These are phyloP conservation scores for Drosophila santomea DNA, from an alignment of 1,140 invertebrate genomes.

Conservation along the genomic window DNA sequence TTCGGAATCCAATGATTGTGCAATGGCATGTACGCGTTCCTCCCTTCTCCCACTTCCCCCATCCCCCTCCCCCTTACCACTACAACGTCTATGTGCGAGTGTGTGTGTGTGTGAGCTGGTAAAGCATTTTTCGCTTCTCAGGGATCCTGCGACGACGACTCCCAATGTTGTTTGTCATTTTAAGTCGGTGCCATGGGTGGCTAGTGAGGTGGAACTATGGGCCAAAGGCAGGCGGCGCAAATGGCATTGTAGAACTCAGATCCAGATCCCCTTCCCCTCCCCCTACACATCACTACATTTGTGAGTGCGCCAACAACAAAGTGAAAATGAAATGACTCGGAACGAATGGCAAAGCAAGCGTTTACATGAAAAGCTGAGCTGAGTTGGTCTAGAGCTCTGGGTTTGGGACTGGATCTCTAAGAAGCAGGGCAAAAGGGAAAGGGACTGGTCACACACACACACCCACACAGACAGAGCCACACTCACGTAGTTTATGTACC, in stretches of 20 bases:
- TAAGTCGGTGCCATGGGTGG: conserved; percentile 77
- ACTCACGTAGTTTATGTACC: conserved; percentile 71
- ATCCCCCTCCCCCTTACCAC: background rate
- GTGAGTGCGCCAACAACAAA: conserved; percentile 72
- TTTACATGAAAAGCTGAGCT: conserved; percentile 71
- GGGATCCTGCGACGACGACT: conserved; percentile 37
- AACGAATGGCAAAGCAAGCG: conserved; percentile 82
- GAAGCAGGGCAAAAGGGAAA: background rate
- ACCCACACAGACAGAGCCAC: conserved; percentile 20
- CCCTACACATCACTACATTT: conserved; percentile 6
- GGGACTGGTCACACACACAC: conserved; percentile 36
- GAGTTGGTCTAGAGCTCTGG: conserved; percentile 25
- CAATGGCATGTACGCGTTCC: conserved; percentile 79
- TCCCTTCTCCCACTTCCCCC: background rate
- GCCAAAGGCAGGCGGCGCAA: conserved; percentile 56
- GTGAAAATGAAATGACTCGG: conserved; percentile 83
- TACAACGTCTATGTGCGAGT: background rate
- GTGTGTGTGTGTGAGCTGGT: conserved; percentile 31
- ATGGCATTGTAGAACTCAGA: conserved; percentile 49
- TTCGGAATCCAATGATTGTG: conserved; percentile 83
- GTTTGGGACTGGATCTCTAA: conserved; percentile 11
- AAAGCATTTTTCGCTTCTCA: conserved; percentile 76
- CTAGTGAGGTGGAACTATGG: conserved; percentile 80
- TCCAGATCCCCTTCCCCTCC: conserved; percentile 10
- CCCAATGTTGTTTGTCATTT: conserved; percentile 82